A percentile compares a stretch with the other conserved stretches of the same genome.
Evolutionary conservation across 2,797 vertebrate genomes (phyloP).

Genomic region (Sarcoramphus papa): DNA sequence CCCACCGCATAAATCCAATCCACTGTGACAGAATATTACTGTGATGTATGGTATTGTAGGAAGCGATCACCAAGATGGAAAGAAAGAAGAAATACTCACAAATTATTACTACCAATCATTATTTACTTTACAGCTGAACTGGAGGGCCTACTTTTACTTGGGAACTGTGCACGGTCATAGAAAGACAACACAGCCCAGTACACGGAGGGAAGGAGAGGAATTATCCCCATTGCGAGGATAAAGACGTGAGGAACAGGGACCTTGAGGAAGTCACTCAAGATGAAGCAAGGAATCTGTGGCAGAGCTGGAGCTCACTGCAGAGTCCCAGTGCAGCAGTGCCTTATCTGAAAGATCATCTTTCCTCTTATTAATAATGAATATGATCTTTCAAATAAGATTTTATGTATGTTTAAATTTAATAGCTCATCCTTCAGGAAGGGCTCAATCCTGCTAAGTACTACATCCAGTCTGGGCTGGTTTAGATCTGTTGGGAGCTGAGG

Average conservation of each 20-base stretch:
- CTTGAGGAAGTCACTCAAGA: not conserved
- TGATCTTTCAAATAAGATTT: conserved; percentile 18
- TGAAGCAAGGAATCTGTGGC: not conserved
- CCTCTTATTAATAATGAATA: conserved; percentile 8
- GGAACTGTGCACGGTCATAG: not conserved
- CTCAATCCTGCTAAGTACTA: not conserved
- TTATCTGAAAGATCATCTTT: not conserved
- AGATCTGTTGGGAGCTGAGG: not conserved
- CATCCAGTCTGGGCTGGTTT: not conserved
- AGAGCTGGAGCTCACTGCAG: not conserved
- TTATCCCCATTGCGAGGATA: not conserved
- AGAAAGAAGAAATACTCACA: not conserved
- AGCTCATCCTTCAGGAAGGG: not conserved
- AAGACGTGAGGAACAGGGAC: not conserved
- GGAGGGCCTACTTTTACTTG: not conserved
- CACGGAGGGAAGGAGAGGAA: not conserved
- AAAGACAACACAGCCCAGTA: not conserved
- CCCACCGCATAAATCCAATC: not conserved
- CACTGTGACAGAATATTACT: not conserved
- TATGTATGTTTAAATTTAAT: conserved; percentile 26
- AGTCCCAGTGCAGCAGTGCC: not conserved
- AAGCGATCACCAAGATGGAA: not conserved
- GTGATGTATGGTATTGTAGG: not conserved
- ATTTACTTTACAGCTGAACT: not conserved
- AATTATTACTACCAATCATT: not conserved